phyloP scores from a whole-genome alignment of 2,888 invertebrate genomes.

The Geotrupes spiniger region DNA sequence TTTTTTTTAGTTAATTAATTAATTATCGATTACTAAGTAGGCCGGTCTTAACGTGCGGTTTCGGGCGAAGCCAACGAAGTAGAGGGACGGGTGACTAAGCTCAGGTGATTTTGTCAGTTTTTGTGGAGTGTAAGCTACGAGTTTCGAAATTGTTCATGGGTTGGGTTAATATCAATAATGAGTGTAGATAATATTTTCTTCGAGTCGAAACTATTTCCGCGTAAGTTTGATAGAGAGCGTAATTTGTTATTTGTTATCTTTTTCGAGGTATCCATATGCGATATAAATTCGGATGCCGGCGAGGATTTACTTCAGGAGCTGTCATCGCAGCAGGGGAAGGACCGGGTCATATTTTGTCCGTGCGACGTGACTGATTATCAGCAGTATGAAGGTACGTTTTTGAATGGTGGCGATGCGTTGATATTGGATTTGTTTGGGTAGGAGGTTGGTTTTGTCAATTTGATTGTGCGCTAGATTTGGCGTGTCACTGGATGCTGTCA shows the following conservation, averaged over 20 bases:
- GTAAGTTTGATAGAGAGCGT: no score
- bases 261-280: constrained; percentile 68
- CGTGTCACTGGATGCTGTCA: no score
- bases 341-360: constrained; percentile 68
- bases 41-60: not conserved
- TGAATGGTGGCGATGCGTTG: constrained; percentile 14
- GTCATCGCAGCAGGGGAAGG: constrained; percentile 62
- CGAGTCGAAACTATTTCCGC: no score
- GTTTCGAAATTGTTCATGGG: no score
- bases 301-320: constrained; percentile 66
- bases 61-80: no score
- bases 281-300: constrained; percentile 68
- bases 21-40: not conserved
- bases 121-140: no score
- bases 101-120: no score
- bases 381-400: constrained; percentile 66
- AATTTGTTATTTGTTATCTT: not conserved
- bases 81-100: no score
- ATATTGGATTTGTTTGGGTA: not conserved
- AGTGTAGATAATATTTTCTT: no score
- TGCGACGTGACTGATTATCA: constrained; percentile 78
- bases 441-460: not conserved
- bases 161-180: no score
- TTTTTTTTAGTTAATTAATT: no score
- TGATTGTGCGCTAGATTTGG: no score